Evolutionary conservation across 2,888 invertebrate species (phyloP), one percentile per base, ranked within the genome.

Genomic region (Coecobrya sp.): DNA sequence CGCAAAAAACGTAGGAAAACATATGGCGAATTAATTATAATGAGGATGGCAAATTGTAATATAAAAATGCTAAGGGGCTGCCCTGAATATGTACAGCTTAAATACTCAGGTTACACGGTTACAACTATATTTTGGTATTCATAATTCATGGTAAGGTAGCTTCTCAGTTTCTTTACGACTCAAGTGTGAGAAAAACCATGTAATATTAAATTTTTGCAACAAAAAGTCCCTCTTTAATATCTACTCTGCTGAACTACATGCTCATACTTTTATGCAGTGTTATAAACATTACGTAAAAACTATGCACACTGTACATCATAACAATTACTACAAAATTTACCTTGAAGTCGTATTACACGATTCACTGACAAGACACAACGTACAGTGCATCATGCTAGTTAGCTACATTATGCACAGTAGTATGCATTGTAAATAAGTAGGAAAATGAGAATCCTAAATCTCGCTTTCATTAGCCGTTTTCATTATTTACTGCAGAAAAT

Each of bases 141-240:
- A 16, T 2, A n/a, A 36, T 19, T 70, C 70, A 27, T 52, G 49
- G 2, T 79, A 25, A 76, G 52, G 42, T n/a, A 82, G 59, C 86
- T 86, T 62, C 59, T 87, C 76, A 55, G 27, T 76, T 86, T 87
- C 76, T 76, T 76, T 36, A 87, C 87, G 87, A 87, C 36, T 87
- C 87, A 87, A 87, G 87, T 87, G 87, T 87, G 87, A 87, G 87
- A 87, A 87, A 73, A 86, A 1, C 16, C 30, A 30, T 27, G 68
- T 68, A 68, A 30, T 25, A 52, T 16, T 27, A 30, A 25, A 22
- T 25, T 86, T 76, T 76, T 62, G 87, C 76, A 76, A 76, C 42
- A 36, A 42, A 36, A 42, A 73, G 10, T 10, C 49, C 10, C 5
- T 73, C 42, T 19, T 59, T 68, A 30, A 68, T 11, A 62, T 25